A percentile compares a stretch with the other conserved stretches of the same genome.
Evolutionary conservation across 2,113 vertebrate species (phyloP).

Genomic region (Aegotheles bennettii): DNA sequence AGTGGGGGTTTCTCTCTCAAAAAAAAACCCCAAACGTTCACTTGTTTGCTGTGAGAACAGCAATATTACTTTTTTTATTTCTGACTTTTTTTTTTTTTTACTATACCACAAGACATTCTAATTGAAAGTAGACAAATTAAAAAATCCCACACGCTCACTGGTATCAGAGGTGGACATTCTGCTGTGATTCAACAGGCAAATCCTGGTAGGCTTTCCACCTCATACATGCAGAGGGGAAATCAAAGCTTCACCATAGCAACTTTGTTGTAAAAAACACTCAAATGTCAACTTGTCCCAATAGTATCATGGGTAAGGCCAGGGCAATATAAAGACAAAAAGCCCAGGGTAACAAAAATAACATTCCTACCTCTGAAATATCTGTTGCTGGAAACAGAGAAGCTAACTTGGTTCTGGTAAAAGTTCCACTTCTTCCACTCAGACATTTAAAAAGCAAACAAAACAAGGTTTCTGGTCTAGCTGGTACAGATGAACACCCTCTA

Average conservation of each 20-base stretch:
- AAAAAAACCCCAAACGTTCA: not conserved
- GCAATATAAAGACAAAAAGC: not conserved
- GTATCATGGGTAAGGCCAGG: not conserved
- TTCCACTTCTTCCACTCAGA: not conserved
- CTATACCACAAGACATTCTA: not conserved
- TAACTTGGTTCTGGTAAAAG: not conserved
- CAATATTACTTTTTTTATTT: not conserved
- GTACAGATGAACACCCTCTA: not conserved
- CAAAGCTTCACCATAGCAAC: slow-evolving; percentile 53
- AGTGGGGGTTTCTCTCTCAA: not conserved
- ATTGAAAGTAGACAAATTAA: not conserved
- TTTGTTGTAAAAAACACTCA: slow-evolving; percentile 22
- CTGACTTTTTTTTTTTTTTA: not conserved
- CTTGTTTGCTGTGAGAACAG: not conserved
- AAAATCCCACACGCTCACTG: not conserved
- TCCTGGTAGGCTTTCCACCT: not conserved
- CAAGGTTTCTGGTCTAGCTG: not conserved
- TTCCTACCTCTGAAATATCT: not conserved
- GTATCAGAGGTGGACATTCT: not conserved
- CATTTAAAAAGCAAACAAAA: not conserved
- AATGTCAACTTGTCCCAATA: slow-evolving; percentile 43
- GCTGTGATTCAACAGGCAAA: not conserved
- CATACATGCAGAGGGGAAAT: not conserved
- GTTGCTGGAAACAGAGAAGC: not conserved
- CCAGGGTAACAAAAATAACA: not conserved